These are phyloP conservation scores for Arizona elegans DNA, from an alignment of 2,113 vertebrate genomes.

Conservation along the genomic window DNA sequence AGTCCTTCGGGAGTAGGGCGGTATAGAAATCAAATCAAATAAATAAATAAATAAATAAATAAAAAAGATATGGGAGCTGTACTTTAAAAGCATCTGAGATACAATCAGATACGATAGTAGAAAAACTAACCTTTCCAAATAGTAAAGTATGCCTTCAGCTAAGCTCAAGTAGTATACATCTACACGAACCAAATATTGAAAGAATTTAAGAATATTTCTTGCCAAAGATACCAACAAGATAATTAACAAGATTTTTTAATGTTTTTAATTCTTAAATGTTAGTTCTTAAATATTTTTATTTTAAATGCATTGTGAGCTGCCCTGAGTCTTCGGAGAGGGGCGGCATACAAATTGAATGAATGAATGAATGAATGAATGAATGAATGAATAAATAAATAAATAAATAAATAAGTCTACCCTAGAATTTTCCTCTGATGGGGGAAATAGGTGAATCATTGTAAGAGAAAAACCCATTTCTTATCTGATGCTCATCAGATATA, in stretches of 20 bases:
- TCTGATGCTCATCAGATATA: neutral
- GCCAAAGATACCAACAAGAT: neutral
- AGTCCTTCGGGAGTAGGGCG: too few relatives aligned
- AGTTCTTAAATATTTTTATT: too few relatives aligned
- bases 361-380: too few relatives aligned
- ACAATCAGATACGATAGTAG: neutral
- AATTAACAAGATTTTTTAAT: too few relatives aligned
- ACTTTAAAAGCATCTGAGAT: neutral
- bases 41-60: too few relatives aligned
- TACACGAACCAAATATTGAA: neutral
- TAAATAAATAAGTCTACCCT: neutral
- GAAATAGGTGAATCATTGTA: neutral
- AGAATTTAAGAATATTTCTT: neutral
- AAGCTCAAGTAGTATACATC: neutral
- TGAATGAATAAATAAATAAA: too few relatives aligned
- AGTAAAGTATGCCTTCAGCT: neutral
- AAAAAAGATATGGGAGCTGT: neutral
- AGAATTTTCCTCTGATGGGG: neutral
- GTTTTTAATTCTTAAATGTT: too few relatives aligned
- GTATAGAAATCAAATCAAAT: too few relatives aligned
- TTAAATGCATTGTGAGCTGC: too few relatives aligned
- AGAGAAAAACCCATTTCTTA: neutral
- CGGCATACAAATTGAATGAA: too few relatives aligned
- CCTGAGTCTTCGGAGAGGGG: too few relatives aligned
- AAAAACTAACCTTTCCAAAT: neutral